These are phyloP conservation scores for Drosophila lacertosa DNA, from an alignment of 1,140 invertebrate genomes.

Conservation along the genomic window DNA sequence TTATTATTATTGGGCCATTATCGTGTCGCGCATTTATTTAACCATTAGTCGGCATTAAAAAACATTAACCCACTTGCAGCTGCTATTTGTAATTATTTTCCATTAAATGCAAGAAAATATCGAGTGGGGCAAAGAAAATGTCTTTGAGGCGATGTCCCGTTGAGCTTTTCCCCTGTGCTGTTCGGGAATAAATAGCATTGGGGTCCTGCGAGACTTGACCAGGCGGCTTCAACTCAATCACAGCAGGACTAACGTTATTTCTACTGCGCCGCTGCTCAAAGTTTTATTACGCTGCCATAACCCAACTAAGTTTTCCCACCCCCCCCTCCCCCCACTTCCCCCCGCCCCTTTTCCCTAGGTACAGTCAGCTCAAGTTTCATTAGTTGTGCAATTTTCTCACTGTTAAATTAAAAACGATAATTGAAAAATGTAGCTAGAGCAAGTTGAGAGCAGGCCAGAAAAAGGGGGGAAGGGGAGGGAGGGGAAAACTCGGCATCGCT, in stretches of 20 bases:
- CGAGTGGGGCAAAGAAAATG: slow-evolving; percentile 10
- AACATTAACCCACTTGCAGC: slow-evolving; percentile 49
- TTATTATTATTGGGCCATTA: not conserved
- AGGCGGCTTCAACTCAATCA: slow-evolving; percentile 76
- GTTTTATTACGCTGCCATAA: slow-evolving; percentile 68
- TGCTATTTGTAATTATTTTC: slow-evolving; percentile 76
- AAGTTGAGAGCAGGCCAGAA: no score
- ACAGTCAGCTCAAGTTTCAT: slow-evolving; percentile 62
- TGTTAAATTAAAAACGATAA: slow-evolving; percentile 81
- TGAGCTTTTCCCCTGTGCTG: slow-evolving; percentile 27
- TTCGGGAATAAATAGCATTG: slow-evolving; percentile 58
- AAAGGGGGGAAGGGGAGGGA: no score
- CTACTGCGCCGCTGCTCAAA: slow-evolving; percentile 60
- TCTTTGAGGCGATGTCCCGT: slow-evolving; percentile 35
- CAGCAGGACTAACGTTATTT: slow-evolving; percentile 72
- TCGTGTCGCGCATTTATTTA: slow-evolving; percentile 27
- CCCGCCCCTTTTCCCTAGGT: not conserved
- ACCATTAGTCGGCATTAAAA: slow-evolving; percentile 72
- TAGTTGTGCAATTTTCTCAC: slow-evolving; percentile 78
- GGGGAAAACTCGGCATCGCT: not conserved
- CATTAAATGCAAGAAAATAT: slow-evolving; percentile 63
- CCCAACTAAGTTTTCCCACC: slow-evolving; percentile 17
- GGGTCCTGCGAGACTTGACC: slow-evolving; percentile 65
- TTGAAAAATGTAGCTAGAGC: slow-evolving; percentile 74
- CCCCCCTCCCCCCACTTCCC: not conserved